A percentile compares a stretch with the other conserved stretches of the same genome.
These are phyloP conservation scores for Cyclopterus lumpus DNA, from an alignment of 2,797 vertebrate species.

Conservation along the genomic window DNA sequence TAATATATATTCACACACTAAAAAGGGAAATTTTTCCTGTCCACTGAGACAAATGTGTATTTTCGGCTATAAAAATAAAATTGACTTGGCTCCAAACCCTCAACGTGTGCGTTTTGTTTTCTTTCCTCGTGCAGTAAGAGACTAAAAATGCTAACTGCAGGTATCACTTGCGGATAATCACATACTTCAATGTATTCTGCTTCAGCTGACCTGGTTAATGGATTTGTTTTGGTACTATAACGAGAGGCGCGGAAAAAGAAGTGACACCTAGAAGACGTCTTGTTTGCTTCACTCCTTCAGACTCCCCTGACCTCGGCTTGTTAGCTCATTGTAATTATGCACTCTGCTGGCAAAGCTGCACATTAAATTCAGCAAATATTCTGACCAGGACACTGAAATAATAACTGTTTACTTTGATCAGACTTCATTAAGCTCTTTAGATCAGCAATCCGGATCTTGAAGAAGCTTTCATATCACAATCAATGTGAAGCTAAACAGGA, in stretches of 20 bases:
- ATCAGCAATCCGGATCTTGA: not conserved
- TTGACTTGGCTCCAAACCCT: too few relatives aligned
- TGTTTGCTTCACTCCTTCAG: constrained; percentile 6
- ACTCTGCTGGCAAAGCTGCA: constrained; percentile 20
- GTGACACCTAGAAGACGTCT: not conserved
- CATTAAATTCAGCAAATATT: constrained; percentile 40
- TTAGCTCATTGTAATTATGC: constrained; percentile 50
- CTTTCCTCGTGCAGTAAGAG: too few relatives aligned
- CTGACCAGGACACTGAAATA: not conserved
- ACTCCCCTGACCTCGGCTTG: constrained; percentile 39
- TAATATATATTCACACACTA: not conserved
- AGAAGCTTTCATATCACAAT: not conserved
- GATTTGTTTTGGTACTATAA: not conserved
- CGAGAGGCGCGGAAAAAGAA: not conserved
- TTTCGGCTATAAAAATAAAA: not conserved
- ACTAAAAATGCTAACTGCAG: not conserved
- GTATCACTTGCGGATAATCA: constrained; percentile 12
- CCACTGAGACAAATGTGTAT: not conserved
- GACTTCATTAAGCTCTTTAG: not conserved
- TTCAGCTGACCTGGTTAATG: not conserved
- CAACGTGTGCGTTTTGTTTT: too few relatives aligned
- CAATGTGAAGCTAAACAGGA: not conserved
- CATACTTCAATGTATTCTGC: not conserved
- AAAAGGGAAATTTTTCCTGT: not conserved
- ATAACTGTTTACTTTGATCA: not conserved